Base-by-base conservation (phyloP, 2,113 vertebrate species). In the Campylomormyrus tamandua region DNA sequence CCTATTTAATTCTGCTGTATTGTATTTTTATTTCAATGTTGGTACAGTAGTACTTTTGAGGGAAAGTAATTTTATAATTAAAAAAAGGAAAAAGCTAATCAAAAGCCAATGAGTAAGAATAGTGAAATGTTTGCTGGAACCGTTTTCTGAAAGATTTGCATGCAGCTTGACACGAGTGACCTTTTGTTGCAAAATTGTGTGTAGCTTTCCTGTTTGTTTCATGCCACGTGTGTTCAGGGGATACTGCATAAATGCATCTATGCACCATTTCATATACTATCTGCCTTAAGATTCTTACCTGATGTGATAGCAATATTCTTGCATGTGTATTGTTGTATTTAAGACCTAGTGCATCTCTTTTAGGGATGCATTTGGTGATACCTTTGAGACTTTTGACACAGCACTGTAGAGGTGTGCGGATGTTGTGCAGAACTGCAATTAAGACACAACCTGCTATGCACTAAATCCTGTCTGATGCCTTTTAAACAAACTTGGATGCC, bases 391-490 rank as follows among this genome's bases (percentile, higher is more conserved):
- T 92, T 87, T 56, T 88, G 87, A 88, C 87, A 88, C 52, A 62
- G 91, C 93, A 94, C 90, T 90, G 91, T 45, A 89, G 91, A 93
- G 93, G 93, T 94, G 92, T 92, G 21, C 92, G 91, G 94, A 91
- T 88, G 92, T 96, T 95, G 95, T 95, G 95, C 91, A 92, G 92
- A 93, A 92, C 93, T 89, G 87, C 87, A 87, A 89, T 89, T 56
- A 31, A 58, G 53, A 88, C 92, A 93, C 93, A 91, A 93, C 31
- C 95, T 97, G 96, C 97, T 98, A 98, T 99, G 98, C 98, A 99
- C 98, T 95, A 96, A 56, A 95, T 95, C 96, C 93, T 95, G 97
- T 96, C 96, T 96, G 94, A 97, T 97, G 98, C 98, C 97, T 99
- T 97, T 97, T 90, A 94, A 94, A 96, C 96, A 93, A 91, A 94